phyloP scores from a whole-genome alignment of 1,140 invertebrate genomes.

The Ips nitidus region DNA sequence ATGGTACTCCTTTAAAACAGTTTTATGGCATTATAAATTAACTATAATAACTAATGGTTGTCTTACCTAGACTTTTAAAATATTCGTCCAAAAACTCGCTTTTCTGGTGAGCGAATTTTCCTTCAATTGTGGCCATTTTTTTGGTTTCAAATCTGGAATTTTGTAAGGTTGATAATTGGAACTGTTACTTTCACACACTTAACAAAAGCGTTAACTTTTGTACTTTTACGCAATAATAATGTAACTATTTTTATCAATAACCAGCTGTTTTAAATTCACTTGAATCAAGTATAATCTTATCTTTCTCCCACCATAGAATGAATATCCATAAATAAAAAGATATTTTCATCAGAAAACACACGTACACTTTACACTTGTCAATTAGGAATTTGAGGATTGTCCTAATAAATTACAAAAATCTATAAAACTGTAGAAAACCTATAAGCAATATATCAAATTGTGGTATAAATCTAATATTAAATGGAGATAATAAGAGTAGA shows the following conservation, averaged over 20 bases:
- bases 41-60: background rate
- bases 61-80: conserved; percentile 53
- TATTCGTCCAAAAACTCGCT: conserved; percentile 65
- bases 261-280: background rate
- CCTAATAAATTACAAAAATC: too few species aligned
- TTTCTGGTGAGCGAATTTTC: conserved; percentile 63
- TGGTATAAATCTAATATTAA: too few species aligned
- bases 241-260: background rate
- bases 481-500: too few species aligned
- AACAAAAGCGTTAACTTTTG: too few species aligned
- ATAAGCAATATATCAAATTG: too few species aligned
- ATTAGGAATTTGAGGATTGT: too few species aligned
- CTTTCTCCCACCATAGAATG: background rate
- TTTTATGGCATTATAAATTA: conserved; percentile 1
- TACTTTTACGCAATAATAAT: background rate
- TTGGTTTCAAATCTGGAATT: background rate
- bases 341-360: too few species aligned
- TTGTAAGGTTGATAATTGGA: background rate
- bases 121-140: conserved; percentile 49
- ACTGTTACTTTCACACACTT: background rate
- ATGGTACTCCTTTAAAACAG: conserved; percentile 52
- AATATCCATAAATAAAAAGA: too few species aligned
- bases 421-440: too few species aligned
- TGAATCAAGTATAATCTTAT: background rate
- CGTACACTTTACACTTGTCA: too few species aligned